Evolutionary conservation across 2,888 invertebrate species (phyloP), one percentile per base, ranked within the genome.

Genomic region (Spisula solida): DNA sequence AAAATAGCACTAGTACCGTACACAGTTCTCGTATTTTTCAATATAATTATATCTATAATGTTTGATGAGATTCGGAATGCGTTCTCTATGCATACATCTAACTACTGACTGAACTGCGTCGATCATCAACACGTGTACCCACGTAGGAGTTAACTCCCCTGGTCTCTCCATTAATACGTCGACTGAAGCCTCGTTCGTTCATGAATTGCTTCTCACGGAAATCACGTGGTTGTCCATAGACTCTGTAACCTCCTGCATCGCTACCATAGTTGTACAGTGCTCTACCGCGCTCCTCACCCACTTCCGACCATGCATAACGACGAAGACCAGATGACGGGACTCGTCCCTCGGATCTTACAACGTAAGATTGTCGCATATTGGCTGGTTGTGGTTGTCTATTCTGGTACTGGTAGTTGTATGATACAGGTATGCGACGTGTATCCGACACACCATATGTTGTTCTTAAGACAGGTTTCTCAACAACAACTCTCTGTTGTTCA

Each of bases 131-230:
- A 29, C 85, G 51, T 25, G 86, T 87, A 0, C 81, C 70, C 20
- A 84, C 41, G 80, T 87, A 87, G 12, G 83, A 85, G 48, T 41
- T 70, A 29, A 70, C 70, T 16, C 82, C 90, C 18, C 34, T 83
- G 18, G 89, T 88, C 29, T 85, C 85, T 16, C 87, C 89, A 18
- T 86, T 87, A 5, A 90, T 87, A 14, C 88, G 88, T 41, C 87
- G 88, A 2, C 88, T 85, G 51, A 93, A 92, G 0, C 91, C 85
- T 25, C 90, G 78, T 85, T 93, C 93, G 55, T 93, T 93, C 78
- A 89, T 89, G 56, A 92, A 91, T 83, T 92, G 92, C 75, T 85
- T 92, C 75, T 92, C 86, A 47, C 82, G 88, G 89, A 91, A 93
- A 87, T 93, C 92, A 66, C 93, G 90, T 34, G 91, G 92, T 25